These are phyloP conservation scores for Conus ventricosus DNA, from an alignment of 1,140 invertebrate genomes.

Conservation along the genomic window DNA sequence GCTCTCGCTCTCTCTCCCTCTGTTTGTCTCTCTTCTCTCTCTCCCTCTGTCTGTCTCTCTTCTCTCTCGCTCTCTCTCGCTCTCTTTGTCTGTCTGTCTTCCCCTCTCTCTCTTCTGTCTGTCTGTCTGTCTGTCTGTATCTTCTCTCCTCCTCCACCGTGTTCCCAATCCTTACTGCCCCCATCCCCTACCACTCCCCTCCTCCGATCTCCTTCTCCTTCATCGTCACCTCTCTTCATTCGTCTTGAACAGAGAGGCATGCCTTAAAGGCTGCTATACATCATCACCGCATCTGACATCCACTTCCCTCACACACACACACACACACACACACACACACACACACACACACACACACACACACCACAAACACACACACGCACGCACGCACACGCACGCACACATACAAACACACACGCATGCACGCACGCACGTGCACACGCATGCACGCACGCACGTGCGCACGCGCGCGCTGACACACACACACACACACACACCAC, in stretches of 20 bases:
- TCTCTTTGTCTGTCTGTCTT: no score
- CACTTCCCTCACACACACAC: background rate
- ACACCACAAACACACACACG: background rate
- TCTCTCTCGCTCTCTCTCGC: no score
- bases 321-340: background rate
- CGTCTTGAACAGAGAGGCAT: background rate
- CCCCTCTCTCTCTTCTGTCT: background rate
- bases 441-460: background rate
- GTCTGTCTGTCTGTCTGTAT: background rate
- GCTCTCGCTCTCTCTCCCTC: background rate
- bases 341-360: background rate
- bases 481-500: background rate
- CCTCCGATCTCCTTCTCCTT: background rate
- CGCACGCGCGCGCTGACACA: no score
- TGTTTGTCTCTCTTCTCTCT: background rate
- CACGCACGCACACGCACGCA: background rate
- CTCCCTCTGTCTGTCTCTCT: no score
- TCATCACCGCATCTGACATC: no score
- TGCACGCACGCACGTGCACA: no score
- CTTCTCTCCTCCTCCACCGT: no score
- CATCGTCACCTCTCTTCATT: background rate
- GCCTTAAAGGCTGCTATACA: background rate
- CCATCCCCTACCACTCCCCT: background rate
- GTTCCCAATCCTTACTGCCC: background rate
- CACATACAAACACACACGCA: background rate